Evolutionary conservation across 2,797 vertebrate genomes (phyloP).

Genomic region (Mycteria americana): DNA sequence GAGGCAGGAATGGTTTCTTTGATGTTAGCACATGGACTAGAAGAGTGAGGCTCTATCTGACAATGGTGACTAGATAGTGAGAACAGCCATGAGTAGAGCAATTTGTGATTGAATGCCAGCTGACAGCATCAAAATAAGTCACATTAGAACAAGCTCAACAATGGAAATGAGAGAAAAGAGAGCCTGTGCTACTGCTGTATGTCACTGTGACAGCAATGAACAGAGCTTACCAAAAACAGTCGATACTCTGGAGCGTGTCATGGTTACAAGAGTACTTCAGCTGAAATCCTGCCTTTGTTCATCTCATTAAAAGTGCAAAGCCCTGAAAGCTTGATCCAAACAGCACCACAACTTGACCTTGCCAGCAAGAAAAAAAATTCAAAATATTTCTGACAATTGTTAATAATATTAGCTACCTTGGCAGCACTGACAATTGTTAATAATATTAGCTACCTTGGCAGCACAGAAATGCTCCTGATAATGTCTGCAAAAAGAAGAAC

Average conservation of each 20-base stretch:
- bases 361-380: not conserved
- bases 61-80: not conserved
- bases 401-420: not conserved
- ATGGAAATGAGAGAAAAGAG: not conserved
- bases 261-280: not conserved
- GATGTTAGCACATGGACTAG: not conserved
- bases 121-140: not conserved
- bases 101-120: not conserved
- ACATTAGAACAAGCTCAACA: not conserved
- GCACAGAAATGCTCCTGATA: not conserved
- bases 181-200: not conserved
- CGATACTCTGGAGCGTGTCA: not conserved
- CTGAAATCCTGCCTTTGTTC: not conserved
- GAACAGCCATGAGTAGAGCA: not conserved
- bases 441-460: not conserved
- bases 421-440: not conserved
- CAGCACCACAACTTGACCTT: not conserved
- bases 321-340: not conserved
- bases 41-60: not conserved
- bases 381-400: not conserved
- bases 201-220: not conserved
- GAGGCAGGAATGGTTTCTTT: not conserved
- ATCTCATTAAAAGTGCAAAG: not conserved
- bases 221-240: not conserved
- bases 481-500: not conserved